Conservation (phyloP, 2,797 vertebrate species). For the Ataeniobius toweri region DNA sequence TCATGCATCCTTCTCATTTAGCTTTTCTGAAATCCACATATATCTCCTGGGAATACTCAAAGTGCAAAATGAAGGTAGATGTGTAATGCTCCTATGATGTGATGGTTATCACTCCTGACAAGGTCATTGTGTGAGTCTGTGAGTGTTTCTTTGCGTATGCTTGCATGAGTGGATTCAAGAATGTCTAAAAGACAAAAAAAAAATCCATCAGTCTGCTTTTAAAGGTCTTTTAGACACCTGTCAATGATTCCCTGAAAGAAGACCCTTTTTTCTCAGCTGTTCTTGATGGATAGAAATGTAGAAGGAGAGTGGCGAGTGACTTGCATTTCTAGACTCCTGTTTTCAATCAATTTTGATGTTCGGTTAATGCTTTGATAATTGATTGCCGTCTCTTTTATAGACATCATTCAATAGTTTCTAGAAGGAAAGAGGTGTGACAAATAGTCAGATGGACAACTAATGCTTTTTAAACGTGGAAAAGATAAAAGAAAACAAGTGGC, state of each 20-base stretch:
- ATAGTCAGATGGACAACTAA: slow-evolving; percentile 33
- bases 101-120: slow-evolving; percentile 65
- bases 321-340: slow-evolving; percentile 50
- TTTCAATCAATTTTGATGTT: slow-evolving; percentile 59
- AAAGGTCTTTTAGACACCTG: slow-evolving; percentile 65
- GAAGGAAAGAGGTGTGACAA: slow-evolving; percentile 49
- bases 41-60: slow-evolving; percentile 14
- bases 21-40: slow-evolving; percentile 27
- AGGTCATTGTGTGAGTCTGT: slow-evolving; percentile 56
- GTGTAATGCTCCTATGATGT: slow-evolving; percentile 34
- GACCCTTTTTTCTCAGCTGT: slow-evolving; percentile 43
- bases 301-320: slow-evolving; percentile 30
- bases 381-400: slow-evolving; percentile 58
- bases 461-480: slow-evolving; percentile 25
- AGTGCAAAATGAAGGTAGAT: slow-evolving; percentile 31
- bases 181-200: background rate
- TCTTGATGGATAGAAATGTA: slow-evolving; percentile 55
- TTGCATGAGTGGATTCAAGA: slow-evolving; percentile 26
- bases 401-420: slow-evolving; percentile 49
- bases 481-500: slow-evolving; percentile 41
- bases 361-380: slow-evolving; percentile 62
- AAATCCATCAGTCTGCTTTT: slow-evolving; percentile 31
- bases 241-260: slow-evolving; percentile 66
- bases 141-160: slow-evolving; percentile 25
- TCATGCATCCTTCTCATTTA: slow-evolving; percentile 19